These are phyloP conservation scores for Phorcus lineatus DNA, from an alignment of 2,888 invertebrate species.

Conservation along the genomic window DNA sequence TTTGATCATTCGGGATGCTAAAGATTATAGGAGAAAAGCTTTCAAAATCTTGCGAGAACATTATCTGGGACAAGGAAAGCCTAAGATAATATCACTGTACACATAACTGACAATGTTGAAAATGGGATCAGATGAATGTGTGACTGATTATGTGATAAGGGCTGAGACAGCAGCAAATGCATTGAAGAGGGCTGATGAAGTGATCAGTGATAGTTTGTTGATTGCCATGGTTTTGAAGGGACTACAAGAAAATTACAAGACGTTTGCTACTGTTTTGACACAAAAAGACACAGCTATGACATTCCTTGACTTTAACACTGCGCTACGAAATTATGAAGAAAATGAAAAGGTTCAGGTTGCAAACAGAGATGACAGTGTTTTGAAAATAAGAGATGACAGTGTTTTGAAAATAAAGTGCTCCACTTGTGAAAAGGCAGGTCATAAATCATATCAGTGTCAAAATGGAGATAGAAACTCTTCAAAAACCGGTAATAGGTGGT, in stretches of 20 bases:
- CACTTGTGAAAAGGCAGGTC: neutral
- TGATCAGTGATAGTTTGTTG: conserved; percentile 28
- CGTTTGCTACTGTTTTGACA: conserved; percentile 30
- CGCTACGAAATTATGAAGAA: conserved; percentile 28
- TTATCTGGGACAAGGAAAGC: conserved; percentile 34
- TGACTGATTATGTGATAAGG: conserved; percentile 32
- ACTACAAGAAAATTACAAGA: conserved; percentile 27
- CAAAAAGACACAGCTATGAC: conserved; percentile 22
- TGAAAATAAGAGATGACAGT: neutral
- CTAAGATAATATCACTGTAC: conserved; percentile 33
- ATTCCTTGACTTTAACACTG: conserved; percentile 23
- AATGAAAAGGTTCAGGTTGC: conserved; percentile 16
- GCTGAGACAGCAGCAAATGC: conserved; percentile 22
- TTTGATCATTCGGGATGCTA: conserved; percentile 36
- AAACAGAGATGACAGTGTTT: neutral
- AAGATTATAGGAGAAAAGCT: conserved; percentile 41
- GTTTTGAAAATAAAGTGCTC: neutral
- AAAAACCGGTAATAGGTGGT: neutral
- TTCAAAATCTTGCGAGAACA: conserved; percentile 36
- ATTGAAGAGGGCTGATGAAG: conserved; percentile 22
- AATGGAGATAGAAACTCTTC: neutral
- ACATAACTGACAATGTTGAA: conserved; percentile 31
- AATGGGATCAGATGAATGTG: conserved; percentile 23
- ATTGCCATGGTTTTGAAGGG: conserved; percentile 37
- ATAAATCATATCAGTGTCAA: neutral